Evolutionary conservation across 2,113 vertebrate species (phyloP), one percentile per base, ranked within the genome.

Genomic region (Phalacrocorax brasilianus): DNA sequence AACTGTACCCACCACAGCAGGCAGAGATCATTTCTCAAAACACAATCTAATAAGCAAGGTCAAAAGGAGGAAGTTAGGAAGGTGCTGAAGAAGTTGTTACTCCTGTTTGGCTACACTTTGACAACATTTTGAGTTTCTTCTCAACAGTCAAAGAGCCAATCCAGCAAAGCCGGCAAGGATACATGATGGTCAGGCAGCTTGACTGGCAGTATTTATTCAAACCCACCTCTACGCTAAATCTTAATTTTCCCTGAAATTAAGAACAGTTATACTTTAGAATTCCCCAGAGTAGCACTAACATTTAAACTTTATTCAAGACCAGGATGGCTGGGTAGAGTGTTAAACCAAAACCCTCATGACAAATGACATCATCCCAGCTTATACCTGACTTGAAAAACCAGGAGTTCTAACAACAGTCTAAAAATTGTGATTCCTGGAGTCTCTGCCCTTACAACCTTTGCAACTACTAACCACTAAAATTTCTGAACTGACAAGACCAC

Each of bases 241-340:
- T 55, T 30, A 6, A 26, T 38, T 65, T 56, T 44, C 33, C 30
- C 42, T 45, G 11, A 49, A 53, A 56, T 2, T 3, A 76, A 33
- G 8, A 88, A 68, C 35, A 66, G 59, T 32, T 7, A 23, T 2
- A 50, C 33, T 70, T 14, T 1, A 62, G 18, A 74, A 71, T 22
- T 30, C 53, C 50, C 28, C 35, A 30, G 18, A 74, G 42, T 0
- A n/a, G 40, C 59, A 84, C 24, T 27, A 84, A 53, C 10, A 49
- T 9, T 52, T 30, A 11, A 50, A 44, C 19, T 23, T 70, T 23
- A 45, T 11, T 58, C 45, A 58, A 49, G 45, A 19, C 9, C 40
- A 68, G 40, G 12, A 12, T 7, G 0, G 0, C 5, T 49, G 13
- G 17, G 8, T 44, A 42, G 53, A 77, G 65, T 12, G 33, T 21